phyloP scores from a whole-genome alignment of 2,113 vertebrate species.

The Circaetus gallicus region DNA sequence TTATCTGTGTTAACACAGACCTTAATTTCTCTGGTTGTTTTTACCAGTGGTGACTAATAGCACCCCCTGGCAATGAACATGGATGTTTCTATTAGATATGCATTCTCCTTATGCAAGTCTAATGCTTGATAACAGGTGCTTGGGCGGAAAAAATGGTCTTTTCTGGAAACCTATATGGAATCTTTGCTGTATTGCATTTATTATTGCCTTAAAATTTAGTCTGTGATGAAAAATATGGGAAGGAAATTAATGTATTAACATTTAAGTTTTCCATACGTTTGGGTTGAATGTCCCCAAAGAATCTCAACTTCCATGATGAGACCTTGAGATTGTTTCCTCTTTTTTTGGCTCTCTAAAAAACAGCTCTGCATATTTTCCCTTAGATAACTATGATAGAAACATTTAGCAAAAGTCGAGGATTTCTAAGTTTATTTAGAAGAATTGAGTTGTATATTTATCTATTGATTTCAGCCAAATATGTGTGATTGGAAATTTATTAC shows the following conservation, averaged over 20 bases:
- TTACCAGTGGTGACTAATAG: not conserved
- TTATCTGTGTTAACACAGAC: not conserved
- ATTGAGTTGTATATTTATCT: not conserved
- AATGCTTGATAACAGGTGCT: not conserved
- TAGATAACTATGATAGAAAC: not conserved
- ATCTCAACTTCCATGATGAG: not conserved
- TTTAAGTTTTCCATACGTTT: not conserved
- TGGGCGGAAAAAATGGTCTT: rapidly evolving
- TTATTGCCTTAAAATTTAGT: not conserved
- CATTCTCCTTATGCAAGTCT: not conserved
- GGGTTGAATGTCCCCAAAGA: not conserved
- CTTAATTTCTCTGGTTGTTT: not conserved
- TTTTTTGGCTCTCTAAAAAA: not conserved
- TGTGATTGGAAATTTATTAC: not conserved
- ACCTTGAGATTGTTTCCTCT: not conserved
- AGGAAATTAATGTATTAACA: not conserved
- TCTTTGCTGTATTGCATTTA: not conserved
- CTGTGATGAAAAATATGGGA: not conserved
- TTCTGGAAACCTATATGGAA: not conserved
- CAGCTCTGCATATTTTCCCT: not conserved
- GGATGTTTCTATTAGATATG: not conserved
- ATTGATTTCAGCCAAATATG: not conserved
- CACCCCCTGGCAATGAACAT: not conserved
- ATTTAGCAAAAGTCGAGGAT: not conserved
- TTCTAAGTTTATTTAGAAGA: not conserved